Evolutionary conservation across 2,797 vertebrate genomes (phyloP).

Genomic region (Sternotherus odoratus): DNA sequence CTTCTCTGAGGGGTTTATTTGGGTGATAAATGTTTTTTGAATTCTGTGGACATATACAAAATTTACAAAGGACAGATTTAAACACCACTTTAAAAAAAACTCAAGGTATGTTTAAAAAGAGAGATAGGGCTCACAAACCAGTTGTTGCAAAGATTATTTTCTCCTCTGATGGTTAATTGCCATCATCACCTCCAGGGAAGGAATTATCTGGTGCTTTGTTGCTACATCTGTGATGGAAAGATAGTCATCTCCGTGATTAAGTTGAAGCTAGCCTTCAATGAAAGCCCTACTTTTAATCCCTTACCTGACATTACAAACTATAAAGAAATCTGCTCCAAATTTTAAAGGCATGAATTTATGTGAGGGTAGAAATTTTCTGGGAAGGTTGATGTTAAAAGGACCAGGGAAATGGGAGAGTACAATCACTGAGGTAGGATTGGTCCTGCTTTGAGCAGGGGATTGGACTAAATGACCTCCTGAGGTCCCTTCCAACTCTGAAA

Average conservation of each 20-base stretch:
- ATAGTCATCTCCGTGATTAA: neutral
- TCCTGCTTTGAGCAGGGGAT: no score
- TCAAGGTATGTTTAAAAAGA: neutral
- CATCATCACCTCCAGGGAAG: constrained; percentile 19
- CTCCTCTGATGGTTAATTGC: constrained; percentile 48
- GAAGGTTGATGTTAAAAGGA: neutral
- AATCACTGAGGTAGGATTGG: neutral
- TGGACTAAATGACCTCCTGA: no score
- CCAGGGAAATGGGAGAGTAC: accelerated
- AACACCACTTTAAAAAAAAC: constrained; percentile 55
- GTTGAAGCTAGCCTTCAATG: neutral
- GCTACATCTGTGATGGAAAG: neutral
- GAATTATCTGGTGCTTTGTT: constrained; percentile 27
- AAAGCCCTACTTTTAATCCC: neutral
- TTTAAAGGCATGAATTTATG: neutral
- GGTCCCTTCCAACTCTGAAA: no score
- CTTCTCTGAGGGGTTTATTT: constrained; percentile 44
- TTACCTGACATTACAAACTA: neutral
- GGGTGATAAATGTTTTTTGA: constrained; percentile 29
- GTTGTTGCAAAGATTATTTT: neutral
- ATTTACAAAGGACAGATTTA: constrained; percentile 64
- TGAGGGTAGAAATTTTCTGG: neutral
- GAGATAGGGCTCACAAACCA: neutral
- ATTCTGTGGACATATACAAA: constrained; percentile 59
- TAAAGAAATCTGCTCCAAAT: neutral